A percentile compares a stretch with the other conserved stretches of the same genome.
Evolutionary conservation across 2,888 invertebrate species (phyloP).

Genomic region (Scaptomyza polygonia): DNA sequence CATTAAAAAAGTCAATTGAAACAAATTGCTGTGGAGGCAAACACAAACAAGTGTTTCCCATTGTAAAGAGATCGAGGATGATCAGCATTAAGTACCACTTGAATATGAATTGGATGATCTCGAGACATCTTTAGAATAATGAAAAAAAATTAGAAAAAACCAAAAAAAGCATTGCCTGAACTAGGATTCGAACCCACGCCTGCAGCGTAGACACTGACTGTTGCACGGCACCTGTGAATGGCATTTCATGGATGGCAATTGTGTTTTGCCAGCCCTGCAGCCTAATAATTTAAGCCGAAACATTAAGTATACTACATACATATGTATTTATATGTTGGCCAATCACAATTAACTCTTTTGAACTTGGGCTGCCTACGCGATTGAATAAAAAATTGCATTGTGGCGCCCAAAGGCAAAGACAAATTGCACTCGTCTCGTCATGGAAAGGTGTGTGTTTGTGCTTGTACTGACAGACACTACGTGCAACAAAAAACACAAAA

Average conservation of each 20-base stretch:
- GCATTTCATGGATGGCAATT: constrained; percentile 15
- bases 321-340: constrained; percentile 52
- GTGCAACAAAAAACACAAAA: constrained; percentile 9
- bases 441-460: constrained; percentile 50
- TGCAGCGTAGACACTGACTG: constrained; percentile 83
- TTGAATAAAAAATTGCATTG: constrained; percentile 63
- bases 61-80: constrained; percentile 21
- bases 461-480: constrained; percentile 34
- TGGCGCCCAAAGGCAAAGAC: constrained; percentile 70
- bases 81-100: not conserved
- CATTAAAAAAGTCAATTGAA: constrained; percentile 25
- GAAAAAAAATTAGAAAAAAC: not conserved
- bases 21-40: constrained; percentile 14
- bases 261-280: not conserved
- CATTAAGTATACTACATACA: constrained; percentile 51
- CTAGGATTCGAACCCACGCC: constrained; percentile 84
- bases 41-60: constrained; percentile 22
- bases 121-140: not conserved
- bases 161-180: constrained; percentile 77
- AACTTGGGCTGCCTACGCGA: constrained; percentile 66
- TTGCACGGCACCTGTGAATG: not conserved
- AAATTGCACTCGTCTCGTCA: constrained; percentile 71
- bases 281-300: too few relatives aligned
- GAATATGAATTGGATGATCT: constrained; percentile 14
- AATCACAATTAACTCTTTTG: constrained; percentile 64